Percentiles rank a stretch among this genome's conserved stretches.
Conservation (phyloP, 2,888 invertebrate genomes). For the Caenorhabditis sp. region DNA sequence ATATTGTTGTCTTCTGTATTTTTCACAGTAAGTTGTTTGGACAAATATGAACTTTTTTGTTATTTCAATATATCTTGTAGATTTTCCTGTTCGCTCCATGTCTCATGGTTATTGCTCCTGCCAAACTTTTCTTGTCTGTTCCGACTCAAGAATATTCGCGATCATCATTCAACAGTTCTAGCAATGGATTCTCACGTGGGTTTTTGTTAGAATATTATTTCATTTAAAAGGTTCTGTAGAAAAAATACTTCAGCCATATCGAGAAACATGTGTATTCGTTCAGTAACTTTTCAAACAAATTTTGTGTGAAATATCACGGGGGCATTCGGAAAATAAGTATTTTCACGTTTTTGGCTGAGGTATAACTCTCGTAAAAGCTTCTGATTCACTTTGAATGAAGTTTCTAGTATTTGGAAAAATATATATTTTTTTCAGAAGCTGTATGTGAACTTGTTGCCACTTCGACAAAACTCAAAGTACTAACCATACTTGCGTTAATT, state of each 20-base stretch:
- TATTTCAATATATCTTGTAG: constrained; percentile 12
- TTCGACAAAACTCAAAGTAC: constrained; percentile 1
- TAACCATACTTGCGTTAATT: constrained; percentile 2
- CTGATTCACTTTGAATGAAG: too few relatives aligned
- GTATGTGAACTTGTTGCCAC: not conserved
- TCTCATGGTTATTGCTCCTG: constrained; percentile 21
- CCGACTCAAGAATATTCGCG: not conserved
- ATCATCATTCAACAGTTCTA: not conserved
- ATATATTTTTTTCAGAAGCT: not conserved
- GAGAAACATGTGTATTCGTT: too few relatives aligned
- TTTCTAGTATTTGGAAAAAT: too few relatives aligned
- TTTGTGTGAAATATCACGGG: too few relatives aligned
- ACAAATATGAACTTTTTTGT: not conserved
- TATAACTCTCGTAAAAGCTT: too few relatives aligned
- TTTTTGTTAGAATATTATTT: not conserved
- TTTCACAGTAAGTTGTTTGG: constrained; percentile 38
- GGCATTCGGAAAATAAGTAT: too few relatives aligned
- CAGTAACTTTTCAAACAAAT: too few relatives aligned
- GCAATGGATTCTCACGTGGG: not conserved
- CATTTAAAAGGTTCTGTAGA: too few relatives aligned
- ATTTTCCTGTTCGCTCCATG: constrained; percentile 42
- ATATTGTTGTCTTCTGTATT: constrained; percentile 24
- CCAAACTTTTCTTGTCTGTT: not conserved
- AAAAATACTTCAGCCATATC: too few relatives aligned
- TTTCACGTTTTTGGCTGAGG: too few relatives aligned